Base-by-base conservation (phyloP, 2,888 invertebrate genomes). In the Nemotelus nigrinus region DNA sequence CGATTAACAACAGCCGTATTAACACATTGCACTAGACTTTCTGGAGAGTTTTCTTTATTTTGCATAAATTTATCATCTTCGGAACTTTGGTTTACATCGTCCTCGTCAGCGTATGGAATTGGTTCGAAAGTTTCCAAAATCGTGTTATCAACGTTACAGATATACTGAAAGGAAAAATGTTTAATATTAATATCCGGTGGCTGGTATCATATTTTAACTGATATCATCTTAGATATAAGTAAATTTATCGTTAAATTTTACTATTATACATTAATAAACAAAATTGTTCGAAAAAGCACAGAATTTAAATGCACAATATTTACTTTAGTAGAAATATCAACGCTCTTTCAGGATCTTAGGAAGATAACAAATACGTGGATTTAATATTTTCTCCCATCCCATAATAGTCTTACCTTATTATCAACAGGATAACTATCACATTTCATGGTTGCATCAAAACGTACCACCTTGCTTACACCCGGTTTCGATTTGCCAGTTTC, bases 121-220 rank as follows among this genome's bases (percentile, higher is more conserved):
- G 87, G 87, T 67, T 87, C 86, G 78, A 86, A 87, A 0, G 87
- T 87, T 78, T 87, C 86, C 44, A 87, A 80, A 77, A 87, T 86
- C 4, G 87, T 87, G 76, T 87, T 86, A 76, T 87, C 86, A 3
- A 87, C 85, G 83, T 87, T 87, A 48, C 82, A 82, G 7, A 76
- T 80, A 58, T 80, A 82, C 78, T 80, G 57, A 47, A 79, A 72
- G 68, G 39, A 64, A 53, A 64, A 45, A 50, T 41, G 25, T 25
- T 25, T 25, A 25, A 25, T 25, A 25, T 25, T 1, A 25, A 25
- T 25, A 25, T 25, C 25, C 25, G 25, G 25, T 25, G 25, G 25
- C 25, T 25, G n/a, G 50, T 3, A 55, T n/a, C 44, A 58, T 10
- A 65, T 44, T 41, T 6, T 7, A 25, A 10, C 64, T 41, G 3